phyloP scores from a whole-genome alignment of 92 coral and sea anemone genomes.

The Porites cylindrica region DNA sequence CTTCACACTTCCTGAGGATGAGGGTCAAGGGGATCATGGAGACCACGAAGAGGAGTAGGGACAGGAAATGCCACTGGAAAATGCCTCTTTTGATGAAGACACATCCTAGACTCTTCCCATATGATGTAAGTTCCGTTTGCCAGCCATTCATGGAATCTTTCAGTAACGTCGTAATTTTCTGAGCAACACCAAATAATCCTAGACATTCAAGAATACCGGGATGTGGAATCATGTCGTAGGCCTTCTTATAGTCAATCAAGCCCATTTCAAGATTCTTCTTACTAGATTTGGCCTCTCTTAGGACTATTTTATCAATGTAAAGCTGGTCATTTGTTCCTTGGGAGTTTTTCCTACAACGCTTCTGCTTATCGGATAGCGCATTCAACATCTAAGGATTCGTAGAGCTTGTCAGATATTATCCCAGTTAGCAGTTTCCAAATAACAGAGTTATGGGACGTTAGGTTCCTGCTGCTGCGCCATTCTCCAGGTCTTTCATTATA shows the following conservation, averaged over 20 bases:
- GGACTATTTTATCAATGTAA: conserved; percentile 42
- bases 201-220: conserved; percentile 52
- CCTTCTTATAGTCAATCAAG: conserved; percentile 47
- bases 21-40: conserved; percentile 9
- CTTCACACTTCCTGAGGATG: not conserved
- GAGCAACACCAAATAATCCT: conserved; percentile 40
- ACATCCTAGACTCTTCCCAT: conserved; percentile 8
- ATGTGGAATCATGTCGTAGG: conserved; percentile 49
- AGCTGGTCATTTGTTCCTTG: conserved; percentile 65
- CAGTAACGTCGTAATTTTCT: conserved; percentile 26
- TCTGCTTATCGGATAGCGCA: conserved; percentile 41
- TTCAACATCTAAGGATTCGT: conserved; percentile 32
- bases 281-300: conserved; percentile 34
- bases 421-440: conserved; percentile 67
- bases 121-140: conserved; percentile 27
- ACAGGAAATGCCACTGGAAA: conserved; percentile 14
- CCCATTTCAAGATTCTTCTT: conserved; percentile 37
- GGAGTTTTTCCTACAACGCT: conserved; percentile 26
- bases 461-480: too few relatives aligned
- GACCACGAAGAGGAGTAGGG: conserved; percentile 11
- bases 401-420: conserved; percentile 51
- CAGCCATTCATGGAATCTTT: conserved; percentile 27
- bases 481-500: too few relatives aligned
- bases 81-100: conserved; percentile 26
- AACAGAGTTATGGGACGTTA: not conserved